Percentiles rank a stretch among this genome's conserved stretches.
Conservation (phyloP, 30 jellyfish, hydroid and myxozoan species). For the Catostylus mosaicus region DNA sequence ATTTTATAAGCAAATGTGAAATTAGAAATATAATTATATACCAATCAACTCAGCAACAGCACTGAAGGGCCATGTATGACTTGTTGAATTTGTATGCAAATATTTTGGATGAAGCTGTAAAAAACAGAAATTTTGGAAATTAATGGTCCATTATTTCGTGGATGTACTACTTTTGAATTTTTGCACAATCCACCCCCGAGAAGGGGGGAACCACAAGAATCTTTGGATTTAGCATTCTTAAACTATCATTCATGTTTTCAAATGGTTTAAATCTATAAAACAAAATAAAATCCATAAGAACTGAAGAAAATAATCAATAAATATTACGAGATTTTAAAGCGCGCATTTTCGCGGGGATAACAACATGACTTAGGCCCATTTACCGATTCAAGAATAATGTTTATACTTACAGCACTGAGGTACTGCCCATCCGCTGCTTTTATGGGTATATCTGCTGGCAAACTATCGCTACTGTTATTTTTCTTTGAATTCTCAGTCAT, state of each 20-base stretch:
- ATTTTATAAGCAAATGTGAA: background rate
- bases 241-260: too few relatives aligned
- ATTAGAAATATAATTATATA: slow-evolving; percentile 6
- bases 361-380: background rate
- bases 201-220: too few relatives aligned
- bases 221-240: too few relatives aligned
- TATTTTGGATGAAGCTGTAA: slow-evolving; percentile 93
- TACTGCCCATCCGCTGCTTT: slow-evolving; percentile 72
- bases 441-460: slow-evolving; percentile 67
- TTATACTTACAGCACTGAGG: slow-evolving; percentile 75
- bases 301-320: too few relatives aligned
- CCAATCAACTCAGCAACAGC: slow-evolving; percentile 98
- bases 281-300: too few relatives aligned
- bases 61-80: slow-evolving; percentile 99
- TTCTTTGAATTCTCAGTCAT: slow-evolving; percentile 20
- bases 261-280: too few relatives aligned
- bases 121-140: too few relatives aligned
- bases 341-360: too few relatives aligned
- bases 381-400: background rate
- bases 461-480: slow-evolving; percentile 6
- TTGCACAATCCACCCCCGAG: too few relatives aligned
- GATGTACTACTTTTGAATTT: too few relatives aligned
- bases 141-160: too few relatives aligned
- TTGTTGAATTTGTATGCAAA: slow-evolving; percentile 95
- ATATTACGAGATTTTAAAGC: too few relatives aligned